A percentile compares a stretch with the other conserved stretches of the same genome.
phyloP scores from a whole-genome alignment of 2,888 invertebrate genomes.

The Sussaba pulchella region DNA sequence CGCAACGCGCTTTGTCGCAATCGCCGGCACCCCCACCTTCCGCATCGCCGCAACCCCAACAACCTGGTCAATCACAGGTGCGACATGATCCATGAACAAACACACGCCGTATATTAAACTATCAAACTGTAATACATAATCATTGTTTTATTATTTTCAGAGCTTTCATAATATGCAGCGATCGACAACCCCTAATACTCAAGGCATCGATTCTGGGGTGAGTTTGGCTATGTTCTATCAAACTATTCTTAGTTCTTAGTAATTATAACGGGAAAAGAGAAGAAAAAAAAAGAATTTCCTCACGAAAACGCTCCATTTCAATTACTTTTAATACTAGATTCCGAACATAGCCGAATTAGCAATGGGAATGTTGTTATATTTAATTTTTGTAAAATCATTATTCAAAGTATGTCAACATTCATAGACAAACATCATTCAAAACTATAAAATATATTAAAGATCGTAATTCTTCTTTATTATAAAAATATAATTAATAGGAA shows the following conservation, averaged over 20 bases:
- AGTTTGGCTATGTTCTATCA: slow-evolving; percentile 82
- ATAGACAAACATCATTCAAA: no score
- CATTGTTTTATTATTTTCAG: slow-evolving; percentile 83
- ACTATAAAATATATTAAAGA: no score
- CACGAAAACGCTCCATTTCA: background rate
- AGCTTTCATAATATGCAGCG: slow-evolving; percentile 90
- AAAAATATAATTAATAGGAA: no score
- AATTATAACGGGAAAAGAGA: background rate
- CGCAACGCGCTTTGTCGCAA: slow-evolving; percentile 82
- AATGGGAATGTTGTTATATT: no score
- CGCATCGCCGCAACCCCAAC: slow-evolving; percentile 82
- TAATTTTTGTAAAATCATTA: no score
- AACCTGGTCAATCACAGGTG: slow-evolving; percentile 80
- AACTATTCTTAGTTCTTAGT: background rate
- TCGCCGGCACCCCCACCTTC: slow-evolving; percentile 83
- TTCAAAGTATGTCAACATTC: no score
- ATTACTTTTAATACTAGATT: no score
- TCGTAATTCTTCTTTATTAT: no score
- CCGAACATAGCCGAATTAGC: no score
- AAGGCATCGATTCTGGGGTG: slow-evolving; percentile 91
- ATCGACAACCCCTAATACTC: slow-evolving; percentile 91
- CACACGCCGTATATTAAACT: no score
- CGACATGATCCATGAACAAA: background rate
- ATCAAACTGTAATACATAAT: slow-evolving; percentile 22
- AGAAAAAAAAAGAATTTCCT: no score